Percentiles rank a stretch among this genome's conserved stretches.
phyloP scores from a whole-genome alignment of 1,140 invertebrate genomes.

The Galleria mellonella region DNA sequence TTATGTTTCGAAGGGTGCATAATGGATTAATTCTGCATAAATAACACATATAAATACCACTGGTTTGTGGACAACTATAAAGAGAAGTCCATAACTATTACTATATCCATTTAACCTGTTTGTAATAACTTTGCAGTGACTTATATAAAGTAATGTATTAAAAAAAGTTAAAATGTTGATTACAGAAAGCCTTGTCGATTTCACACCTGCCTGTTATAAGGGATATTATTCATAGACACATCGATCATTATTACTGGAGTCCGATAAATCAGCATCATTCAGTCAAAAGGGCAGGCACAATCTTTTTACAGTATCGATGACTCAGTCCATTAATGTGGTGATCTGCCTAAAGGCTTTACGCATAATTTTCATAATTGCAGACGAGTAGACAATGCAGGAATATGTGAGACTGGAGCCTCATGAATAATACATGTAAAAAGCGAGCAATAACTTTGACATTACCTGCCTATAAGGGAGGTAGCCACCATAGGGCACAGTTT shows the following conservation, averaged over 20 bases:
- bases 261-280: slow-evolving; percentile 60
- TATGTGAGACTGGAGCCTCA: slow-evolving; percentile 40
- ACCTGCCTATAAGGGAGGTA: slow-evolving; percentile 19
- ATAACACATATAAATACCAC: too few species aligned
- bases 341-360: slow-evolving; percentile 59
- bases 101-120: too few species aligned
- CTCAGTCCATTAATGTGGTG: slow-evolving; percentile 46
- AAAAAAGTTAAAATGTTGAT: not conserved
- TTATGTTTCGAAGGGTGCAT: too few species aligned
- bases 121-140: not conserved
- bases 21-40: too few species aligned
- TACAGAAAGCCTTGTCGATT: not conserved
- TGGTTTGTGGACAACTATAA: too few species aligned
- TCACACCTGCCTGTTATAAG: slow-evolving; percentile 5
- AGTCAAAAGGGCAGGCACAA: slow-evolving; percentile 55
- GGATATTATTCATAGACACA: slow-evolving; percentile 35
- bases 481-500: slow-evolving; percentile 35
- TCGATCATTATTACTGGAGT: slow-evolving; percentile 53
- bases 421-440: slow-evolving; percentile 61
- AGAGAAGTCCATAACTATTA: too few species aligned
- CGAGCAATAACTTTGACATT: slow-evolving; percentile 26
- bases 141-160: not conserved
- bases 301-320: slow-evolving; percentile 38
- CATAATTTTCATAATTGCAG: slow-evolving; percentile 64
- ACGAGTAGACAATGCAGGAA: slow-evolving; percentile 61